Base-by-base conservation (phyloP, 2,888 invertebrate genomes). In the Ditylenchus weischeri region DNA sequence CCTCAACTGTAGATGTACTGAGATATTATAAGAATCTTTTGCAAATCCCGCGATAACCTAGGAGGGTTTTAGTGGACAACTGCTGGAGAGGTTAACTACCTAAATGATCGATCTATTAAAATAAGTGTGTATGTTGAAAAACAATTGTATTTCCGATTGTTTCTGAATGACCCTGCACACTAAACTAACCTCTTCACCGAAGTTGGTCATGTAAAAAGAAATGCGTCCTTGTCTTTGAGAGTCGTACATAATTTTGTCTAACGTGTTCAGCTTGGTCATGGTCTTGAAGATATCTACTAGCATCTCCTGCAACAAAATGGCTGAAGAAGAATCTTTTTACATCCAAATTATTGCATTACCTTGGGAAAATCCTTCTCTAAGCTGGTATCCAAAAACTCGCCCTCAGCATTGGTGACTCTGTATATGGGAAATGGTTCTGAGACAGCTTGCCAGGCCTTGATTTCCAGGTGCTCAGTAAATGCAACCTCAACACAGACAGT, bases 191-290 rank as follows among this genome's bases (percentile, higher is more conserved):
- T 98, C 98, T 84, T 99, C 98, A 0, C 98, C 98, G 80, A 90
- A 91, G 85, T 91, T 94, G 0, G 96, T 96, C 95, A 98, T 96
- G 84, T 98, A 98, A 85, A 99, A 99, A 0, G 95, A 95, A 78
- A 99, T 96, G 69, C 98, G 88, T 0, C 98, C 94, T 85, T 95
- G 94, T 83, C 89, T 83, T 84, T 94, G 94, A 65, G 94, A 93
- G 85, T 98, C 96, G 78, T 96, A 98, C 65, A 99, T 84, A 78
- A 99, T 91, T 83, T 91, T 90, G 84, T 98, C 98, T 92, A 98
- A 90, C 19, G 90, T 89, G 81, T 90, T 91, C 13, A 96, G 85
- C 65, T 90, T 86, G 0, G 90, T 87, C 98, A 98, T 98, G 64
- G 90, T 89, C 79, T 89, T 89, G 84, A 95, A 96, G 91, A 96